These are phyloP conservation scores for Setipinna tenuifilis DNA, from an alignment of 2,797 vertebrate species.

Conservation along the genomic window DNA sequence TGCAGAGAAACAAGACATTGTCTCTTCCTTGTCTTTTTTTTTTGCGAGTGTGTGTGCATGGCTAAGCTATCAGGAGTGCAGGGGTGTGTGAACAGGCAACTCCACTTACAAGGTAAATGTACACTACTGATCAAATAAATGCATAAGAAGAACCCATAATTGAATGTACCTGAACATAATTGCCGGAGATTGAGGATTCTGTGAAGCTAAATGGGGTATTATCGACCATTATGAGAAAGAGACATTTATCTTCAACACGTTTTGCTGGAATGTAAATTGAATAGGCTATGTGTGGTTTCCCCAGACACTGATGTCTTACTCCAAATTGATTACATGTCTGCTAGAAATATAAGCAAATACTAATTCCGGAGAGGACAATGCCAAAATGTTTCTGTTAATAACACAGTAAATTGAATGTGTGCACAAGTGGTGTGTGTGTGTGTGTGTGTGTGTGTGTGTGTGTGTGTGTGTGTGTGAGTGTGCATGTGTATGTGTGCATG, in stretches of 20 bases:
- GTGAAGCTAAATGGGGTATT: constrained; percentile 1
- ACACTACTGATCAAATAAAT: constrained; percentile 5
- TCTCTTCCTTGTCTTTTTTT: neutral
- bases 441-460: constrained; percentile 27
- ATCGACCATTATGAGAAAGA: constrained; percentile 1
- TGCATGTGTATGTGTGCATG: constrained; percentile 8
- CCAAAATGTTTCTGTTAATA: neutral
- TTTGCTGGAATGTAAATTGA: neutral
- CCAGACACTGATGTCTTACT: constrained; percentile 25
- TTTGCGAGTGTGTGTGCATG: neutral
- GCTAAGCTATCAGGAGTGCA: neutral
- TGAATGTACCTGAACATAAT: constrained; percentile 7
- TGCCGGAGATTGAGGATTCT: neutral
- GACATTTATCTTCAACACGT: neutral
- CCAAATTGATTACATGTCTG: constrained; percentile 28
- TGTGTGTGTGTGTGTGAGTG: constrained; percentile 11
- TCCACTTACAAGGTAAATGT: neutral
- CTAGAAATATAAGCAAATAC: constrained; percentile 35
- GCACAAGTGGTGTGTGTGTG: neutral
- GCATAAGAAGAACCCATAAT: neutral
- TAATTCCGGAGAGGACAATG: neutral
- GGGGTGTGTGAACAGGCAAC: neutral
- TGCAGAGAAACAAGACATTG: neutral
- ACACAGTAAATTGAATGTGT: constrained; percentile 3
- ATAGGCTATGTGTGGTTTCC: neutral